phyloP scores from a whole-genome alignment of 2,113 vertebrate genomes.

The Ictalurus punctatus region DNA sequence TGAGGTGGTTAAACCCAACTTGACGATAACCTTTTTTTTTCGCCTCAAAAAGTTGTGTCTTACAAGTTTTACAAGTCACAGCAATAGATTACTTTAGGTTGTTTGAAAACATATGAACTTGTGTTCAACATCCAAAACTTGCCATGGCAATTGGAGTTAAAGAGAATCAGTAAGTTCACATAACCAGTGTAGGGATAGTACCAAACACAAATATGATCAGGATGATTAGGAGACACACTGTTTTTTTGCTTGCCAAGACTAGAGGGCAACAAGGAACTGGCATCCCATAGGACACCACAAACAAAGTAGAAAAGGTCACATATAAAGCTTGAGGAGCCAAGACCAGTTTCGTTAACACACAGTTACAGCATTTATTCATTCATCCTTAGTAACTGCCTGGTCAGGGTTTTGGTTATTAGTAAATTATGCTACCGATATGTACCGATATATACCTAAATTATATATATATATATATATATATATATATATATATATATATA shows the following conservation, averaged over 20 bases:
- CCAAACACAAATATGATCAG: not conserved
- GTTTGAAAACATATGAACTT: too few relatives aligned
- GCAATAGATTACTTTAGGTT: too few relatives aligned
- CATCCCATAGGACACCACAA: not conserved
- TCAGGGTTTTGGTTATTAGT: not conserved
- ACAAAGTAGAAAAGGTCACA: not conserved
- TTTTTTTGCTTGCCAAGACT: not conserved
- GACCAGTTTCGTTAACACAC: not conserved
- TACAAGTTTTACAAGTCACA: too few relatives aligned
- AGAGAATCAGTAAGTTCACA: not conserved
- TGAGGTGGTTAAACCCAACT: too few relatives aligned
- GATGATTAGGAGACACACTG: too few relatives aligned
- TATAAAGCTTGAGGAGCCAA: not conserved
- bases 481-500: too few relatives aligned
- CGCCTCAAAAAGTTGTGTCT: too few relatives aligned
- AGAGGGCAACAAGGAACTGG: not conserved
- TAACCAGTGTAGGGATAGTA: not conserved
- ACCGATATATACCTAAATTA: not conserved
- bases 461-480: too few relatives aligned
- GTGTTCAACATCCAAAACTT: too few relatives aligned
- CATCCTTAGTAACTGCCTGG: not conserved
- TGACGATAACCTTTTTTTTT: too few relatives aligned
- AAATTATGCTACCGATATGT: not conserved
- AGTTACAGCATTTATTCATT: not conserved
- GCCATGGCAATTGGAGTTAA: too few relatives aligned